phyloP scores from a whole-genome alignment of 2,797 vertebrate genomes.

The Podarcis lilfordi region DNA sequence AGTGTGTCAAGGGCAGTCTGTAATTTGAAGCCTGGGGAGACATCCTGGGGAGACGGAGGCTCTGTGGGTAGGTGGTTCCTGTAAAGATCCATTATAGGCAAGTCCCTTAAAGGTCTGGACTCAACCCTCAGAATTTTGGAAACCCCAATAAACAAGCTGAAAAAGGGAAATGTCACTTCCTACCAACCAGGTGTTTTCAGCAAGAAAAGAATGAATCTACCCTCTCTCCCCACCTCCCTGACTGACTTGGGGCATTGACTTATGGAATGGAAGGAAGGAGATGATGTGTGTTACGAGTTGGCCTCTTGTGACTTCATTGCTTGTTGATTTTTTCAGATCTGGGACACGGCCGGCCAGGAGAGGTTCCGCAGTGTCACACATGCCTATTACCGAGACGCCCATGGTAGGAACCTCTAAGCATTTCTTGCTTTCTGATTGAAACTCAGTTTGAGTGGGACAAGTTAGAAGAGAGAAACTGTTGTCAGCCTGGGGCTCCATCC shows the following conservation, averaged over 20 bases:
- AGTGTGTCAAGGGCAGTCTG: neutral
- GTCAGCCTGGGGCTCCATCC: too few species aligned
- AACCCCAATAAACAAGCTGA: neutral
- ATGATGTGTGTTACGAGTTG: neutral
- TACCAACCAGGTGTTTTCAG: neutral
- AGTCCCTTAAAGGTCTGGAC: neutral
- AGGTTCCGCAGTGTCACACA: slow-evolving; percentile 90
- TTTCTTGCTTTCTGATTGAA: neutral
- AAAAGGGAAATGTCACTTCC: neutral
- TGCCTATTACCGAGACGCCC: slow-evolving; percentile 90
- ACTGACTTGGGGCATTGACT: neutral
- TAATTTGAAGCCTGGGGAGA: neutral
- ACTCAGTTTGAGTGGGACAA: neutral
- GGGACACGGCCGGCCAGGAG: slow-evolving; percentile 92
- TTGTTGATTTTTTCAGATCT: slow-evolving; percentile 79
- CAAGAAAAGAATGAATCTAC: neutral
- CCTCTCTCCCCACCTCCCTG: neutral
- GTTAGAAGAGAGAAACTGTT: neutral
- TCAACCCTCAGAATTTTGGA: neutral
- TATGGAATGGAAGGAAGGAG: too few species aligned
- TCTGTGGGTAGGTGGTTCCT: too few species aligned
- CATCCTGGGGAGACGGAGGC: neutral
- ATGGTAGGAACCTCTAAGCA: slow-evolving; percentile 76
- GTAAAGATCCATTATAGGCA: too few species aligned
- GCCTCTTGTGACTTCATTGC: neutral